These are phyloP conservation scores for Theocolax elegans DNA, from an alignment of 1,140 invertebrate species.

Conservation along the genomic window DNA sequence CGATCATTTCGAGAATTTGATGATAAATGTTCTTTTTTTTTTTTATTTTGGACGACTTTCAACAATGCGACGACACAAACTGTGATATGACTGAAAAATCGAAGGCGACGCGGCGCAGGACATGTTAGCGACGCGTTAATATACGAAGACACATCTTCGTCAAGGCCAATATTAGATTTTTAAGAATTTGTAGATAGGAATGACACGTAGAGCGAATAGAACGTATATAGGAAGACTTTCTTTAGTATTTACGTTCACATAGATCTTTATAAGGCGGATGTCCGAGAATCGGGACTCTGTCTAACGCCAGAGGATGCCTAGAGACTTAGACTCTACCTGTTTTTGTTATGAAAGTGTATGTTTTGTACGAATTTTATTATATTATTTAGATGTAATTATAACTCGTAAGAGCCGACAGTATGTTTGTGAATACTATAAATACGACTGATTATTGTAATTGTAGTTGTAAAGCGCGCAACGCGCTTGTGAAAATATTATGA, in stretches of 20 bases:
- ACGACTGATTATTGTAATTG: slow-evolving; percentile 56
- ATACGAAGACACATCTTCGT: slow-evolving; percentile 21
- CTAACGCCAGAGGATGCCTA: slow-evolving; percentile 43
- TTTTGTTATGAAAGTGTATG: slow-evolving; percentile 59
- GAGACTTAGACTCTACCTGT: slow-evolving; percentile 55
- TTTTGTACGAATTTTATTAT: slow-evolving; percentile 64
- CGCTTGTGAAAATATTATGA: slow-evolving; percentile 42
- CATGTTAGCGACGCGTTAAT: slow-evolving; percentile 15
- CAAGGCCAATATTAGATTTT: slow-evolving; percentile 61
- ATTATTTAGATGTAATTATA: slow-evolving; percentile 37
- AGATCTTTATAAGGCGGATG: slow-evolving; percentile 13
- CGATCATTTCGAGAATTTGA: no score
- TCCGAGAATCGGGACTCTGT: slow-evolving; percentile 36
- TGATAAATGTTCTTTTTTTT: background rate
- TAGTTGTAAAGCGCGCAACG: slow-evolving; percentile 39
- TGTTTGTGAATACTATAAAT: slow-evolving; percentile 65
- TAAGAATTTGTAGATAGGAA: slow-evolving; percentile 56
- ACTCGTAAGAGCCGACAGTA: slow-evolving; percentile 40
- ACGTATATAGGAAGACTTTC: slow-evolving; percentile 39
- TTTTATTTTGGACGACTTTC: slow-evolving; percentile 25
- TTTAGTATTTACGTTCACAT: slow-evolving; percentile 46
- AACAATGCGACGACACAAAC: slow-evolving; percentile 41
- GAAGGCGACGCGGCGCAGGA: slow-evolving; percentile 26
- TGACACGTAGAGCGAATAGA: slow-evolving; percentile 47
- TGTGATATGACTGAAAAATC: slow-evolving; percentile 43